phyloP scores from a whole-genome alignment of 2,888 invertebrate genomes.

The Mythimna lalbum region DNA sequence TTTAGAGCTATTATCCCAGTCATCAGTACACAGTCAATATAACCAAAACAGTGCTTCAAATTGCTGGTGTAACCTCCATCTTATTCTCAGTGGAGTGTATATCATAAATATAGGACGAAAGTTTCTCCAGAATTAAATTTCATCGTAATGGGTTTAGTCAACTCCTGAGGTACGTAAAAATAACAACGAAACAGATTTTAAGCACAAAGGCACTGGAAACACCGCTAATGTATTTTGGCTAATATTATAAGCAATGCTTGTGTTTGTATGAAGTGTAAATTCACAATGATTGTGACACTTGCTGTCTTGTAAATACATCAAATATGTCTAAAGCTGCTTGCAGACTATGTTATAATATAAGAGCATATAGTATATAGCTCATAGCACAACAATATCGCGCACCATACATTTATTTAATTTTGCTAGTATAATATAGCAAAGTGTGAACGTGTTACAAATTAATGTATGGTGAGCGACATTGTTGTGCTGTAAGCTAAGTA shows the following conservation, averaged over 20 bases:
- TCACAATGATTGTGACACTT: constrained; percentile 1
- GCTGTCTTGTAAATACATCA: constrained; percentile 22
- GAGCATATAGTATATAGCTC: too few relatives aligned
- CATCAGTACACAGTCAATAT: not conserved
- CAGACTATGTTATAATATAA: too few relatives aligned
- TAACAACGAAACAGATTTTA: not conserved
- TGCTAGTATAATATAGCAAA: too few relatives aligned
- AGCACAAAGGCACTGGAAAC: constrained; percentile 18
- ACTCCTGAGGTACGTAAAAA: constrained; percentile 24
- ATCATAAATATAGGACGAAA: not conserved
- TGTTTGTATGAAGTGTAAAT: constrained; percentile 16
- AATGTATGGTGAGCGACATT: too few relatives aligned
- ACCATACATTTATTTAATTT: too few relatives aligned
- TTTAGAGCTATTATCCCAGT: not conserved
- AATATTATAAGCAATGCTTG: not conserved
- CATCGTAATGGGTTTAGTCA: not conserved
- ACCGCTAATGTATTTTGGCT: constrained; percentile 6
- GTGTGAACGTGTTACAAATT: too few relatives aligned
- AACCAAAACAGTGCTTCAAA: not conserved
- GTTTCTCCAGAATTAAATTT: constrained; percentile 11
- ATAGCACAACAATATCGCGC: too few relatives aligned
- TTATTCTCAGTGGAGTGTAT: not conserved
- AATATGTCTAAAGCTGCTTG: too few relatives aligned
- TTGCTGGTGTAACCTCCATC: not conserved
- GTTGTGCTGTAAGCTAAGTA: too few relatives aligned